phyloP scores from a whole-genome alignment of 2,797 vertebrate genomes.

The Pangasius mekongensis region DNA sequence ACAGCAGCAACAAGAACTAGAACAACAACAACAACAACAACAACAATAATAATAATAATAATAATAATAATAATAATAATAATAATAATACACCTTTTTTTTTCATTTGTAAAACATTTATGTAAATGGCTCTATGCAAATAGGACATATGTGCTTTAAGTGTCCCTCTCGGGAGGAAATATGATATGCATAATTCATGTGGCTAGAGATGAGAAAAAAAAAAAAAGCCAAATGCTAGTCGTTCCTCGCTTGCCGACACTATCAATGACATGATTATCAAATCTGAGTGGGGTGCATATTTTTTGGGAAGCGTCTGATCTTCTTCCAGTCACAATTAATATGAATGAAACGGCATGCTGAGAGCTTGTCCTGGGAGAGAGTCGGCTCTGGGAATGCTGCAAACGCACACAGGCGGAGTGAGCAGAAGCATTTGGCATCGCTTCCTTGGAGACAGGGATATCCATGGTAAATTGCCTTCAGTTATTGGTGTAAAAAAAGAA shows the following conservation, averaged over 20 bases:
- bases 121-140: slow-evolving; percentile 47
- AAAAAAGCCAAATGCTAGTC: slow-evolving; percentile 15
- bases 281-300: slow-evolving; percentile 47
- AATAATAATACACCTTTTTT: background rate
- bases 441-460: slow-evolving; percentile 12
- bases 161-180: slow-evolving; percentile 39
- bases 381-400: slow-evolving; percentile 28
- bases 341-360: slow-evolving; percentile 49
- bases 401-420: slow-evolving; percentile 1
- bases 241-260: slow-evolving; percentile 43
- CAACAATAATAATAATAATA: slow-evolving; percentile 5
- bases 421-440: background rate
- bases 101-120: slow-evolving; percentile 34
- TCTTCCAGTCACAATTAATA: slow-evolving; percentile 57
- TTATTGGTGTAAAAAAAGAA: background rate
- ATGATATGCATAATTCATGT: slow-evolving; percentile 54
- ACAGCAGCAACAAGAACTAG: background rate
- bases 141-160: slow-evolving; percentile 45
- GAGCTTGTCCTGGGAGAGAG: slow-evolving; percentile 34
- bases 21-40: background rate
- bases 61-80: slow-evolving; percentile 12
- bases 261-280: slow-evolving; percentile 57
- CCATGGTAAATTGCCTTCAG: background rate
- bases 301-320: slow-evolving; percentile 54
- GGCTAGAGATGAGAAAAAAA: background rate